A percentile compares a stretch with the other conserved stretches of the same genome.
Conservation (phyloP, 2,888 invertebrate species). For the Cremastinae sp. region DNA sequence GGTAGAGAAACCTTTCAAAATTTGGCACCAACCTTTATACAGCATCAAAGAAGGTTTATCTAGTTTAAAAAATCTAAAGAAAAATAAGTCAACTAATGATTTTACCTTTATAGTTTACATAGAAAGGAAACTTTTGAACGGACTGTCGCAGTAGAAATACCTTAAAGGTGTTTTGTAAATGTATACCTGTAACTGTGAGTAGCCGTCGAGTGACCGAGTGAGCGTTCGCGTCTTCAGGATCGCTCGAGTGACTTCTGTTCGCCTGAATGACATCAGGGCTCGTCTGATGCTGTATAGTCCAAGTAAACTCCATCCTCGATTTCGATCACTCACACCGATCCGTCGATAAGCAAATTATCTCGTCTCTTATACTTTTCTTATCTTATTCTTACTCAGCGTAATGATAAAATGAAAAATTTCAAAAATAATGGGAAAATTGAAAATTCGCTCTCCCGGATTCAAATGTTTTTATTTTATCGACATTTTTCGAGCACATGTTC, state of each 20-base stretch:
- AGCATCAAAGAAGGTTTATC: too few relatives aligned
- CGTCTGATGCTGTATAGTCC: slow-evolving; percentile 73
- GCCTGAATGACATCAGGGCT: slow-evolving; percentile 64
- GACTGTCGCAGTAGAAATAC: too few relatives aligned
- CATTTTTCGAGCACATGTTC: slow-evolving; percentile 45
- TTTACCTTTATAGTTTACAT: too few relatives aligned
- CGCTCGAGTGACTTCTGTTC: slow-evolving; percentile 64
- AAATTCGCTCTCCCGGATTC: slow-evolving; percentile 24
- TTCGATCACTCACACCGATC: slow-evolving; percentile 1
- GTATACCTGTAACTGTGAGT: slow-evolving; percentile 70
- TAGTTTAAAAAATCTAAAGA: too few relatives aligned
- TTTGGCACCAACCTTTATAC: too few relatives aligned
- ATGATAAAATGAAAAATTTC: neutral
- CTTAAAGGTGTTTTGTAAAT: neutral
- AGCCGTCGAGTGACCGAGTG: slow-evolving; percentile 70
- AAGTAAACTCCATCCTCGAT: slow-evolving; percentile 72
- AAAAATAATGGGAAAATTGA: neutral
- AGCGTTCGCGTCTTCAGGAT: slow-evolving; percentile 66
- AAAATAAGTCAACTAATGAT: too few relatives aligned
- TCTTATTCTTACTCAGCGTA: neutral
- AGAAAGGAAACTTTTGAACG: too few relatives aligned
- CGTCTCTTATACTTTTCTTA: neutral
- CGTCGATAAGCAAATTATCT: too few relatives aligned
- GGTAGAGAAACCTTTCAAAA: too few relatives aligned
- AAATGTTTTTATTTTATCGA: slow-evolving; percentile 42